These are phyloP conservation scores for Florisuga fusca DNA, from an alignment of 2,797 vertebrate species.

Conservation along the genomic window DNA sequence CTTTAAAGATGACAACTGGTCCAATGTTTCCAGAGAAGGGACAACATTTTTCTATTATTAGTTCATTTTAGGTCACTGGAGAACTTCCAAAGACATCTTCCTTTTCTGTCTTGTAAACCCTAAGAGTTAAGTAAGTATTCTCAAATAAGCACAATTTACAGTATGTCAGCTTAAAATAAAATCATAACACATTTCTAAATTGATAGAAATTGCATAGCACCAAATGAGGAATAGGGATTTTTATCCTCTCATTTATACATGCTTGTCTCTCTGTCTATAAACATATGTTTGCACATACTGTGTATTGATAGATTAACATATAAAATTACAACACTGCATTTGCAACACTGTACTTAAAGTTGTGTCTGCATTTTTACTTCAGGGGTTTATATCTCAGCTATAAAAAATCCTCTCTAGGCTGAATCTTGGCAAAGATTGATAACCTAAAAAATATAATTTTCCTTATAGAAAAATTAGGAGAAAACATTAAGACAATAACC, in stretches of 20 bases:
- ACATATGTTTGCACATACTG: constrained; percentile 82
- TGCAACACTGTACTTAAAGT: constrained; percentile 79
- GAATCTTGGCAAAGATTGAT: constrained; percentile 59
- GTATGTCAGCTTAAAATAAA: constrained; percentile 77
- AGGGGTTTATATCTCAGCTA: constrained; percentile 73
- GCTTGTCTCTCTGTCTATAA: constrained; percentile 79
- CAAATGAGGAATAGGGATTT: constrained; percentile 77
- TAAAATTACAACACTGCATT: constrained; percentile 79
- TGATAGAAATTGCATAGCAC: constrained; percentile 78
- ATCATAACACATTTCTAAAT: constrained; percentile 78
- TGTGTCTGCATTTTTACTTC: constrained; percentile 79
- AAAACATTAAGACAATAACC: constrained; percentile 42
- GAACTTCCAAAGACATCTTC: constrained; percentile 61
- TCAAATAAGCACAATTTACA: constrained; percentile 71
- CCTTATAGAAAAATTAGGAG: constrained; percentile 14
- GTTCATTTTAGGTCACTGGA: constrained; percentile 64
- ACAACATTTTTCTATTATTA: constrained; percentile 42
- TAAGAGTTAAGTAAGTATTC: constrained; percentile 74
- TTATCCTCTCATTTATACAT: constrained; percentile 79
- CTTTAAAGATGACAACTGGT: constrained; percentile 25
- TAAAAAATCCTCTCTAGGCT: constrained; percentile 63
- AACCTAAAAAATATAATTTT: constrained; percentile 44
- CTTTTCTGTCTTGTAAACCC: constrained; percentile 60
- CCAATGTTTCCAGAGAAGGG: not conserved
- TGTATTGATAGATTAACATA: constrained; percentile 80